A percentile compares a stretch with the other conserved stretches of the same genome.
Conservation (phyloP, 2,113 vertebrate species). For the Desmodus rotundus region DNA sequence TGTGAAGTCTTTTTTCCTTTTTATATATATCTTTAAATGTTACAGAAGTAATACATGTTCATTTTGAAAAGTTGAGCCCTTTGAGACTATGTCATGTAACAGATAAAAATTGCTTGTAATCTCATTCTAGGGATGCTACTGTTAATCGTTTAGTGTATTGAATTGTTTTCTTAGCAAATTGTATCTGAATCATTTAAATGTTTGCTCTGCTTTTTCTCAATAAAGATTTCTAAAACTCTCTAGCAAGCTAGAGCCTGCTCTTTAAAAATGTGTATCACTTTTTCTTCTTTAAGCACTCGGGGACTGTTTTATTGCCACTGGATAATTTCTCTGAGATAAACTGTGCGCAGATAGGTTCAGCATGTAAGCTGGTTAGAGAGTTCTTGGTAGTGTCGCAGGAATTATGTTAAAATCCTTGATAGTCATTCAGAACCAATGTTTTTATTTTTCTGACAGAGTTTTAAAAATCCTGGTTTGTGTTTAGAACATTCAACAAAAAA, state of each 20-base stretch:
- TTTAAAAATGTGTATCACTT: neutral
- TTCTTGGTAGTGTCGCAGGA: neutral
- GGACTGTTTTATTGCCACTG: neutral
- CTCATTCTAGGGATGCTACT: neutral
- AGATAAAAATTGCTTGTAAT: neutral
- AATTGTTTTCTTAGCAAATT: slow-evolving; percentile 18
- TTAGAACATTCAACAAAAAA: neutral
- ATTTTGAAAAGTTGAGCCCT: neutral
- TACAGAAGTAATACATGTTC: neutral
- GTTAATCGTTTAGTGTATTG: neutral
- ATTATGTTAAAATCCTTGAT: neutral
- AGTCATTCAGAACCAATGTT: neutral
- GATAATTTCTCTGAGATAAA: neutral
- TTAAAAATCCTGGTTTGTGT: neutral
- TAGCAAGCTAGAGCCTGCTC: neutral
- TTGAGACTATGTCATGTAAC: neutral
- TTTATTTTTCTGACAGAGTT: slow-evolving; percentile 26
- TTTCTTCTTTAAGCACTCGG: neutral
- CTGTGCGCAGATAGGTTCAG: neutral
- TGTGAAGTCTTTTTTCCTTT: neutral
- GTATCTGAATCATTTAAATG: neutral
- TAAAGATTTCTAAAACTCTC: slow-evolving; percentile 7
- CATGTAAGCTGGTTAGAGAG: neutral
- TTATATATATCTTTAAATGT: neutral
- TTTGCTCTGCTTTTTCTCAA: slow-evolving; percentile 20